These are phyloP conservation scores for Lepidonotus clava DNA, from an alignment of 2,888 invertebrate genomes.

Conservation along the genomic window DNA sequence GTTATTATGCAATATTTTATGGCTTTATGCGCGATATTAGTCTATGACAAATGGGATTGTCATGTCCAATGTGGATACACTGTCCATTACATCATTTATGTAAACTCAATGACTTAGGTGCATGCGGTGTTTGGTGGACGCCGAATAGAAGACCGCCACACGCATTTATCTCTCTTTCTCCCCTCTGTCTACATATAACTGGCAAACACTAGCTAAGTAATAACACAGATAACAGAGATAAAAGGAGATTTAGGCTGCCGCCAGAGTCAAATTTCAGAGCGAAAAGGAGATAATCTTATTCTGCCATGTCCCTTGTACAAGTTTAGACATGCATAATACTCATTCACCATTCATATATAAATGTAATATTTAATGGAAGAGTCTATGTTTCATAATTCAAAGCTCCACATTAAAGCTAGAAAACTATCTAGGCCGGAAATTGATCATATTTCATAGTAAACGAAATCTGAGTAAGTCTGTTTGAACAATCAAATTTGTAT, in stretches of 20 bases:
- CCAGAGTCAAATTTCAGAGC: slow-evolving; percentile 1
- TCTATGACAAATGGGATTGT: slow-evolving; percentile 18
- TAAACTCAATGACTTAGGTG: slow-evolving; percentile 37
- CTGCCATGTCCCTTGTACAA: too few species aligned
- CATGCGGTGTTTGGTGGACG: background rate
- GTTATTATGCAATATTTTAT: slow-evolving; percentile 33
- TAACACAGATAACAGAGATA: background rate
- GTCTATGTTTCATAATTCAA: too few species aligned
- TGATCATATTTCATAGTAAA: too few species aligned
- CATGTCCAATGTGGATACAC: slow-evolving; percentile 39
- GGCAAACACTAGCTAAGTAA: slow-evolving; percentile 1
- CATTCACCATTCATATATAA: too few species aligned
- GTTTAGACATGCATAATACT: too few species aligned
- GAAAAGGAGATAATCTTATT: background rate
- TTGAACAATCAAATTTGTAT: too few species aligned
- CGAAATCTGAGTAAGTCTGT: too few species aligned
- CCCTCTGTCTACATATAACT: background rate
- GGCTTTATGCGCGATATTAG: slow-evolving; percentile 43
- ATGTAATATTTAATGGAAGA: too few species aligned
- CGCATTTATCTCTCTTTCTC: background rate
- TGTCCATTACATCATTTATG: slow-evolving; percentile 40
- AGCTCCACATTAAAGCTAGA: too few species aligned
- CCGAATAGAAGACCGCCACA: background rate
- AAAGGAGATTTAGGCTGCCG: background rate
- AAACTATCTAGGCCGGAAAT: too few species aligned